phyloP scores from a whole-genome alignment of 2,113 vertebrate species.

The Microcebus jonahi region DNA sequence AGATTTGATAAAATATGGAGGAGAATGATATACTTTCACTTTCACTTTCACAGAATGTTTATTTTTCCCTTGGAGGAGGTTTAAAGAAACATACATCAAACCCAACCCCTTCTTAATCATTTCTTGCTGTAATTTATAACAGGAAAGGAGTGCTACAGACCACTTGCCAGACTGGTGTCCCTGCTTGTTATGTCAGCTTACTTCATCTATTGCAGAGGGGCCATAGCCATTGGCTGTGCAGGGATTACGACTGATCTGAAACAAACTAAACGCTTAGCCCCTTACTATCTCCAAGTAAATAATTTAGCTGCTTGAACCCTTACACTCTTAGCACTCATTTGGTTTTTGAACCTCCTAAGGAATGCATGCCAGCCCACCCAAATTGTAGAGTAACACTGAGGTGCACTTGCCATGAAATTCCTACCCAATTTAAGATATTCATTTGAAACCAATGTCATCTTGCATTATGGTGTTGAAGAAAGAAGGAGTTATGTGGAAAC shows the following conservation, averaged over 20 bases:
- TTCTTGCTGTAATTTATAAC: slow-evolving; percentile 50
- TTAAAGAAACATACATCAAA: slow-evolving; percentile 62
- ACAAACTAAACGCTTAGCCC: neutral
- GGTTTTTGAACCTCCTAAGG: neutral
- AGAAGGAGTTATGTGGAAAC: neutral
- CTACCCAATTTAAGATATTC: neutral
- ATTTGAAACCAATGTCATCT: neutral
- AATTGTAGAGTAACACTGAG: neutral
- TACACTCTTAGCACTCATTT: neutral
- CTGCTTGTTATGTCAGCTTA: neutral
- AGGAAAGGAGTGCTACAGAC: neutral
- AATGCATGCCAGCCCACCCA: neutral
- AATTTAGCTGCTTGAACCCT: neutral
- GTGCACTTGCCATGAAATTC: neutral
- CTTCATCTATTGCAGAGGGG: neutral
- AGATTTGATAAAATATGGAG: slow-evolving; percentile 65
- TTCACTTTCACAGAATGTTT: slow-evolving; percentile 65
- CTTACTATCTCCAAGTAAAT: neutral
- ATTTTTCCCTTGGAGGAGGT: slow-evolving; percentile 69
- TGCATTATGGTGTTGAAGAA: neutral
- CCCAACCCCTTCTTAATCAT: slow-evolving; percentile 54
- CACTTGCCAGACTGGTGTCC: neutral
- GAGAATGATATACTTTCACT: slow-evolving; percentile 64
- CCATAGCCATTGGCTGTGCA: accelerated
- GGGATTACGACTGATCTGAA: neutral